These are phyloP conservation scores for Drosophila sechellia DNA, from an alignment of 1,140 invertebrate species.

Conservation along the genomic window DNA sequence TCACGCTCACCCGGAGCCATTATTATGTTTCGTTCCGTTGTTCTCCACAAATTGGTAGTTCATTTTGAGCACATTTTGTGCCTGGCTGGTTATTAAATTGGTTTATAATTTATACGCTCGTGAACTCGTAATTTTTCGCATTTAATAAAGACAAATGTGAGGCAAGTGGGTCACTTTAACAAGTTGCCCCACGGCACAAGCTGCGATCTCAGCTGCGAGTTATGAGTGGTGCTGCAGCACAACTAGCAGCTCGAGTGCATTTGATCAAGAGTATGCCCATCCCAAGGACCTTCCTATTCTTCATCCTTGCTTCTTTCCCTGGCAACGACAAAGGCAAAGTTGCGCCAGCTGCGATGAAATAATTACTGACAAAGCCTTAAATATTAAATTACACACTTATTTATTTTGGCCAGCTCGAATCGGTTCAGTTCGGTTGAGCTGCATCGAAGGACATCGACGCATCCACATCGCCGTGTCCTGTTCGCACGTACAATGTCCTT, in stretches of 20 bases:
- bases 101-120: conserved; percentile 76
- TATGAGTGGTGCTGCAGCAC: conserved; percentile 28
- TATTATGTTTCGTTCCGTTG: conserved; percentile 61
- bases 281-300: not conserved
- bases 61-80: conserved; percentile 72
- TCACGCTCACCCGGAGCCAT: conserved; percentile 59
- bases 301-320: not conserved
- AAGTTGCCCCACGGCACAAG: conserved; percentile 6
- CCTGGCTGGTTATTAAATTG: conserved; percentile 73
- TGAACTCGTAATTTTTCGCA: conserved; percentile 56
- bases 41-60: conserved; percentile 69
- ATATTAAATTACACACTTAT: conserved; percentile 82
- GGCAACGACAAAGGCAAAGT: conserved; percentile 49
- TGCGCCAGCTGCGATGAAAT: conserved; percentile 64
- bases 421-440: conserved; percentile 10
- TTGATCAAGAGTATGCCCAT: conserved; percentile 1
- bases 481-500: conserved; percentile 55
- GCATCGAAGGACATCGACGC: conserved; percentile 39
- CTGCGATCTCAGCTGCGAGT: conserved; percentile 31
- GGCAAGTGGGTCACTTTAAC: conserved; percentile 57
- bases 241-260: conserved; percentile 9
- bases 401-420: conserved; percentile 61
- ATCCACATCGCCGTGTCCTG: conserved; percentile 16
- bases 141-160: conserved; percentile 80
- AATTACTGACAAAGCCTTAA: conserved; percentile 79